Base-by-base conservation (phyloP, 2,888 invertebrate genomes). In the Timema podura region DNA sequence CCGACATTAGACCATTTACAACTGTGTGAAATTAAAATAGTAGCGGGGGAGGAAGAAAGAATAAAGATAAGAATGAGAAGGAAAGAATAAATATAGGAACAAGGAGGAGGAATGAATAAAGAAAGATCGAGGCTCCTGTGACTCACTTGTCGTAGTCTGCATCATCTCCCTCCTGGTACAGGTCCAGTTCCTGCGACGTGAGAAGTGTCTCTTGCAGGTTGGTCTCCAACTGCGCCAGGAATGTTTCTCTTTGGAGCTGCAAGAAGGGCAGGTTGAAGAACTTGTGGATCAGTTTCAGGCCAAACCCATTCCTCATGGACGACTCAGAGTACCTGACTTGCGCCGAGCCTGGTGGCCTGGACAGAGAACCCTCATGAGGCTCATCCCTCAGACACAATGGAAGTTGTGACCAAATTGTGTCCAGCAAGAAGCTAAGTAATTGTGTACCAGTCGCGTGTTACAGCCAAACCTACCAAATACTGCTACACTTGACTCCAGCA, bases 261-360 rank as follows among this genome's bases (percentile, higher is more conserved):
- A 98, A 84, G 80, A 97, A 98, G 68, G 98, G 97, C 71, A 98
- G 86, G 81, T 95, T 96, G 79, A 98, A 91, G 83, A 97, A 98
- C 82, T 95, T 95, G 83, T 98, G 95, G 68, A 98, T 85, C 73
- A 95, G 86, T 78, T 95, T 91, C 69, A 98, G 83, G 5, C 98
- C 98, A 82, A 96, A 97, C 0, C 96, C 96, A 82, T 96, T 97
- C 77, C 95, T 86, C 96, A 97, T 96, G 5, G 96, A 96, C 0
- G 94, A 89, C 81, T 96, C 96, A 0, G 94, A 91, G 79, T 95
- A 96, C 48, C 95, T 86, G 30, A 96, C 87, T 79, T 91, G 88
- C 0, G 88, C 88, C 67, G 85, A 82, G 65, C 88, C 76, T 54
- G 75, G 64, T 13, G 76, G 86, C 69, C 80, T 80, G 71, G 46